Conservation (phyloP, 2,797 vertebrate genomes). For the Platyrinchus mystaceus region DNA sequence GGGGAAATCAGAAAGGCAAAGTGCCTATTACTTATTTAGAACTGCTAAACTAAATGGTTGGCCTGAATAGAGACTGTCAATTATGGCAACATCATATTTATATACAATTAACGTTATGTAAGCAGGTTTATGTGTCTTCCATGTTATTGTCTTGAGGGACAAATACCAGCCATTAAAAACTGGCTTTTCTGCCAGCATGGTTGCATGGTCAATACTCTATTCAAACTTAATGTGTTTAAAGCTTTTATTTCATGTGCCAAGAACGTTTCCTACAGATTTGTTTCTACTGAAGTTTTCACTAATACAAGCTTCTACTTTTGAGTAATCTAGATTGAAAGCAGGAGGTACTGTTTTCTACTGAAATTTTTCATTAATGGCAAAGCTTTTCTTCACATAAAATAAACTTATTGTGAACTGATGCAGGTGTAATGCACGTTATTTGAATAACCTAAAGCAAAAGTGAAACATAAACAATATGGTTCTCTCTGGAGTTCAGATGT, state of each 20-base stretch:
- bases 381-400: constrained; percentile 79
- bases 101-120: constrained; percentile 80
- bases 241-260: constrained; percentile 79
- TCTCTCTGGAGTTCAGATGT: neutral
- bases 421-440: constrained; percentile 57
- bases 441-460: constrained; percentile 18
- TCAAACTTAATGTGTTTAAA: constrained; percentile 78
- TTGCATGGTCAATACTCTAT: constrained; percentile 78
- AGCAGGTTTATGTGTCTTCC: constrained; percentile 80
- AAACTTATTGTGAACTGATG: constrained; percentile 76
- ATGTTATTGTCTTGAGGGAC: constrained; percentile 75
- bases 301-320: constrained; percentile 79
- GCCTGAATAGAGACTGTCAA: constrained; percentile 70
- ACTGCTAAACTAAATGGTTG: constrained; percentile 88
- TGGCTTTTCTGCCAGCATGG: constrained; percentile 71
- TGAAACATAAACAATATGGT: neutral
- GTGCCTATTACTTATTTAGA: constrained; percentile 99
- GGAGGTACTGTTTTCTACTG: constrained; percentile 80
- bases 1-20: constrained; percentile 95
- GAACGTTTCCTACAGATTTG: constrained; percentile 80
- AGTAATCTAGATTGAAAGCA: constrained; percentile 77
- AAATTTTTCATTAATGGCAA: constrained; percentile 78
- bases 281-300: constrained; percentile 81
- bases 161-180: constrained; percentile 70
- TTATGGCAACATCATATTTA: constrained; percentile 78